Evolutionary conservation across 2,888 invertebrate genomes (phyloP).

Genomic region (Melieria picta): DNA sequence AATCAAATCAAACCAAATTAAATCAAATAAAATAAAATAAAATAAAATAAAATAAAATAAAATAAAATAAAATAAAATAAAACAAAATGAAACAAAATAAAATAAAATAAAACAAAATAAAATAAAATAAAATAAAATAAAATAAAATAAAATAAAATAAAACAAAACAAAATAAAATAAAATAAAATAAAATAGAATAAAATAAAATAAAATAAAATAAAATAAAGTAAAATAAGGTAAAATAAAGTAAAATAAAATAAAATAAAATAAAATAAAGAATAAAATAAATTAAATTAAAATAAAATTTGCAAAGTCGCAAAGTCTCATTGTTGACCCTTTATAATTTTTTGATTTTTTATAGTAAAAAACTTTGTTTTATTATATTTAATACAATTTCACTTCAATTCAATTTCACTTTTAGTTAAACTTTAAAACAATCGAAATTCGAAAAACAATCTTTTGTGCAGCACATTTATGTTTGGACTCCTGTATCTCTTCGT

Average conservation of each 20-base stretch:
- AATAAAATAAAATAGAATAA: slow-evolving; percentile 7
- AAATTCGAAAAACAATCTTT: too few species aligned
- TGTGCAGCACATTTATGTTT: too few species aligned
- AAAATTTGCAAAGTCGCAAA: too few species aligned
- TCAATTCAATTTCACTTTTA: too few species aligned
- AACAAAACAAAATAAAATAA: slow-evolving; percentile 2
- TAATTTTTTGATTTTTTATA: too few species aligned
- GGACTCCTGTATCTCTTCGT: too few species aligned
- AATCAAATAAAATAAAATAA: slow-evolving; percentile 1
- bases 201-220: not conserved
- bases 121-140: slow-evolving; percentile 5
- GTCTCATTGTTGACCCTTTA: too few species aligned
- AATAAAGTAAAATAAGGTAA: not conserved
- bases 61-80: not conserved
- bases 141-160: slow-evolving; percentile 3
- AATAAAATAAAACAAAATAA: slow-evolving; percentile 5
- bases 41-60: not conserved
- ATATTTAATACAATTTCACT: too few species aligned
- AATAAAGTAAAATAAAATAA: not conserved
- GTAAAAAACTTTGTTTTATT: too few species aligned
- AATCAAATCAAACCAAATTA: slow-evolving; percentile 6
- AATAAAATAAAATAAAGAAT: not conserved
- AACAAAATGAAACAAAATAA: slow-evolving; percentile 6
- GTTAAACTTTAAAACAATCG: too few species aligned
- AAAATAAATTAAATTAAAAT: too few species aligned